Conservation (phyloP, 2,113 vertebrate genomes). For the Pogonocichla stellata region DNA sequence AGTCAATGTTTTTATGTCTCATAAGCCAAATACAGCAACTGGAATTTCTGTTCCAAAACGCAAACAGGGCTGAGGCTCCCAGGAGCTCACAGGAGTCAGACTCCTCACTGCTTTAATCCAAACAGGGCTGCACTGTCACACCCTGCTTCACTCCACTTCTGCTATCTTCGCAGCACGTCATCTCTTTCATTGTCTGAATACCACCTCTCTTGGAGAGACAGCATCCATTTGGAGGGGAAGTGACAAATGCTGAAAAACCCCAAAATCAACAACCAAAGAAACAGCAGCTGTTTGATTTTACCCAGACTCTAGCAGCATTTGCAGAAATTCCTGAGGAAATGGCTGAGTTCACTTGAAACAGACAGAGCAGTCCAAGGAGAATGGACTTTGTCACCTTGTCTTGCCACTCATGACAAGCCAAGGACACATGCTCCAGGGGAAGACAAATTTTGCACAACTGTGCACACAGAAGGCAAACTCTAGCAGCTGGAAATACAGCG, state of each 20-base stretch:
- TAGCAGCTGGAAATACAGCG: neutral
- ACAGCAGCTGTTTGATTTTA: neutral
- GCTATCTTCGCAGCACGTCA: neutral
- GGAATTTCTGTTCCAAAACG: neutral
- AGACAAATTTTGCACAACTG: neutral
- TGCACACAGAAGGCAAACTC: neutral
- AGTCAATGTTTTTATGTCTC: neutral
- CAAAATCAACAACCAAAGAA: neutral
- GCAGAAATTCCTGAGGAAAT: neutral
- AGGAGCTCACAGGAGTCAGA: neutral
- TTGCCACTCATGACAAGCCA: neutral
- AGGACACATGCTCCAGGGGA: neutral
- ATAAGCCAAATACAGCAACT: neutral
- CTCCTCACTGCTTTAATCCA: neutral
- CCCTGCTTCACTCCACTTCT: neutral
- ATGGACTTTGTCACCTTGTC: neutral
- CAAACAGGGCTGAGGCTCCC: neutral
- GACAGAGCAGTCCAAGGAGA: neutral
- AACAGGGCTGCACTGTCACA: neutral
- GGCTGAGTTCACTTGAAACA: neutral
- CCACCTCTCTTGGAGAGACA: neutral
- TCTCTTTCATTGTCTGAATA: neutral
- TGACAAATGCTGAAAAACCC: neutral
- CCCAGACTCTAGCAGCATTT: neutral
- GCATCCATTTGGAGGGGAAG: neutral